Evolutionary conservation across 2,113 vertebrate genomes (phyloP), one percentile per base, ranked within the genome.

Genomic region (Petromus typicus): DNA sequence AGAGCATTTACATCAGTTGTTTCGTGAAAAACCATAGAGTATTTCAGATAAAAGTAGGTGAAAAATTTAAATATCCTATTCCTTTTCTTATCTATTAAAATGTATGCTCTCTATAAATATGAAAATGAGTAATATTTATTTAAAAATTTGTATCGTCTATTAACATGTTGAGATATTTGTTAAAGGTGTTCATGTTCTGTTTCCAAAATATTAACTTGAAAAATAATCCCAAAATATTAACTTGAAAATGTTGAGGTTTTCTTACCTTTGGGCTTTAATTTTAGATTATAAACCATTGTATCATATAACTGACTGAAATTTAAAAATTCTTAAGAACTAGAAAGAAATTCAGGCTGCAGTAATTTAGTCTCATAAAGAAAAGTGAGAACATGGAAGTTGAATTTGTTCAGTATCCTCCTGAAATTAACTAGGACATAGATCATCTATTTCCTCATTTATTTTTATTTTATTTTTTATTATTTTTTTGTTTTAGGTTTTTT

Each of bases 21-120:
- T 93, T 89, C 86, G 27, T 91, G 37, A 96, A 79, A 94, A 97
- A 91, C 51, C n/a, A 89, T 75, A 78, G 1, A 95, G 20, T 71
- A 71, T 89, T 90, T 95, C 94, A 51, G 56, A 94, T 34, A 79
- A 95, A 86, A 92, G 63, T 56, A 73, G 9, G 32, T 66, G 48
- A 93, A 85, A 91, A 92, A 18, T 0, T 75, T 96, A 86, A 81
- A 37, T 86, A 90, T 83, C 13, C 10, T 84, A 0, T 87, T 43
- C 11, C 6, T 81, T 83, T 90, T 34, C 78, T 89, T 3, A 56
- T 90, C 66, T 86, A 56, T 88, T 73, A 92, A 94, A 34, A 20
- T 43, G 78, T 83, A 5, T 75, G 11, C 40, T 75, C 2, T 64
- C 25, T 84, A 5, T 16, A 82, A n/a, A 51, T 89, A 67, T 45